These are phyloP conservation scores for Poecilia wingei DNA, from an alignment of 2,797 vertebrate genomes.

Conservation along the genomic window DNA sequence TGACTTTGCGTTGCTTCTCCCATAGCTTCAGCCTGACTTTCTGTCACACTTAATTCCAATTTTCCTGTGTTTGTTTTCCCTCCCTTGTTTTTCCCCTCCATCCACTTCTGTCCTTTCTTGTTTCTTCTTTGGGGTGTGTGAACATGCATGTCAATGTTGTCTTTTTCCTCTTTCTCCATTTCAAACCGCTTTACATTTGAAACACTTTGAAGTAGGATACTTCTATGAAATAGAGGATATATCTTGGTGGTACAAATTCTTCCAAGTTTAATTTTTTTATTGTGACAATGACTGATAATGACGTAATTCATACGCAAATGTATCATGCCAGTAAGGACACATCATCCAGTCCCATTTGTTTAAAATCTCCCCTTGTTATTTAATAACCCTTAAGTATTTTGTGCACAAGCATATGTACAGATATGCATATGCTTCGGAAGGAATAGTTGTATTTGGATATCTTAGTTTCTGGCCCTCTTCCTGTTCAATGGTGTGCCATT, in stretches of 20 bases:
- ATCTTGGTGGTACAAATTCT: neutral
- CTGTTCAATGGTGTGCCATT: conserved; percentile 9
- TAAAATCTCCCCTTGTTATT: neutral
- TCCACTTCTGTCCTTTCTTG: conserved; percentile 34
- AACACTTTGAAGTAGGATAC: neutral
- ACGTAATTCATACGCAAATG: neutral
- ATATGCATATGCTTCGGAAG: too few relatives aligned
- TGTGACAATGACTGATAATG: neutral
- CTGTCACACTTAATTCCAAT: conserved; percentile 48
- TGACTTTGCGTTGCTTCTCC: conserved; percentile 25
- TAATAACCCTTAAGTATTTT: neutral
- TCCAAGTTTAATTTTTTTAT: neutral
- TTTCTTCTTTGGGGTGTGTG: conserved; percentile 15
- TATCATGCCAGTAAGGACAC: too few relatives aligned
- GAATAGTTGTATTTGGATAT: too few relatives aligned
- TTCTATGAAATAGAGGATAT: neutral
- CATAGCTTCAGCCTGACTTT: conserved; percentile 38
- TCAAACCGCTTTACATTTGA: conserved; percentile 16
- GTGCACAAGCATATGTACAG: neutral
- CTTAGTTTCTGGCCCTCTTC: neutral
- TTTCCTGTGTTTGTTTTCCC: conserved; percentile 26
- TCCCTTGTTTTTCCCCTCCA: conserved; percentile 1
- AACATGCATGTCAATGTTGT: neutral
- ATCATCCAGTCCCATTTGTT: neutral
- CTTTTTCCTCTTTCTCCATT: conserved; percentile 6